Evolutionary conservation across 2,113 vertebrate genomes (phyloP).

Genomic region (Spilogale gracilis): DNA sequence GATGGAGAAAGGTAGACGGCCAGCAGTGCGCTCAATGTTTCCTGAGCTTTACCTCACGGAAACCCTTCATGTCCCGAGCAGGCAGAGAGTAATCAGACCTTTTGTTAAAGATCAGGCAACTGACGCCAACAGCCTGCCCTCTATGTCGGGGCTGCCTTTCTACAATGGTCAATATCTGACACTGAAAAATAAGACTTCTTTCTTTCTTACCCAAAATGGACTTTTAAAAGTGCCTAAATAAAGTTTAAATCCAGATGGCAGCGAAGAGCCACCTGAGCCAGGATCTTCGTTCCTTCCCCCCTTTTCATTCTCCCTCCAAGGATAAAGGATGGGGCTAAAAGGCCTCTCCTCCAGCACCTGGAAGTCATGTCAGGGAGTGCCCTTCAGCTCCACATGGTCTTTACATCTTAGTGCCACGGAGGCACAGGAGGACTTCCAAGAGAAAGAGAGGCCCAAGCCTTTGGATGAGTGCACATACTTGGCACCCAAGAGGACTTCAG

Average conservation of each 20-base stretch:
- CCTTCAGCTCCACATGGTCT: constrained; percentile 13
- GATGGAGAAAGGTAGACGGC: not conserved
- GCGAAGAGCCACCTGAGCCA: constrained; percentile 44
- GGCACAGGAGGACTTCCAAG: not conserved
- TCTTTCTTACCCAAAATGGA: not conserved
- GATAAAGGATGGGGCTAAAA: not conserved
- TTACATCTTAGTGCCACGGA: not conserved
- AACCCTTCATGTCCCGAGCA: not conserved
- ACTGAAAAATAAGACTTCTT: not conserved
- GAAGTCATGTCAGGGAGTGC: not conserved
- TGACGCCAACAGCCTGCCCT: not conserved
- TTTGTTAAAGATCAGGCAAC: not conserved
- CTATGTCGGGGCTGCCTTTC: not conserved
- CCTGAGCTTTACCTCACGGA: not conserved
- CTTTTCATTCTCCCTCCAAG: not conserved
- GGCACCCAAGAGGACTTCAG: not conserved
- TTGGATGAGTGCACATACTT: fast-evolving
- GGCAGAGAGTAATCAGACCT: fast-evolving
- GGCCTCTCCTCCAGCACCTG: not conserved
- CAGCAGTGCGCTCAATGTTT: not conserved
- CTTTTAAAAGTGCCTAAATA: constrained; percentile 65
- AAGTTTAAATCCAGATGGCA: constrained; percentile 66
- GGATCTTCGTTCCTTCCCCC: not conserved
- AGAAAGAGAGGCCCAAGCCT: not conserved
- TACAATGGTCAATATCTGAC: constrained; percentile 49